These are phyloP conservation scores for Melanotaenia trifasciata DNA, from an alignment of 2,797 vertebrate species.

Conservation along the genomic window DNA sequence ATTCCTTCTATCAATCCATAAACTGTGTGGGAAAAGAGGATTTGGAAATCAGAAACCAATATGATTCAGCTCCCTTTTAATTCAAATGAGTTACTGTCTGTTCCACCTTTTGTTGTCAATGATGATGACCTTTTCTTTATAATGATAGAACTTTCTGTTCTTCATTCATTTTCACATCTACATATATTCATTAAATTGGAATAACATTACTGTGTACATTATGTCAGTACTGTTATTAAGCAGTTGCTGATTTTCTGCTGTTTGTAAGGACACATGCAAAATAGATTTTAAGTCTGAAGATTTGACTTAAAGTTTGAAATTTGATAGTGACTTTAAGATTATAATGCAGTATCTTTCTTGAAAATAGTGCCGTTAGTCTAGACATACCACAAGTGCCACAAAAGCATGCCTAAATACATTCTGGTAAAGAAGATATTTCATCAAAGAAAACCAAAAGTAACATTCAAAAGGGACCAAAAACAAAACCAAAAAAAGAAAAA, in stretches of 20 bases:
- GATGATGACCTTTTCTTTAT: background rate
- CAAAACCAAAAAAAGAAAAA: background rate
- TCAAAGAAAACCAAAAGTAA: background rate
- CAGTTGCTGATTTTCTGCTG: background rate
- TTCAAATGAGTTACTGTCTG: background rate
- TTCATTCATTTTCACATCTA: background rate
- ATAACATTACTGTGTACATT: background rate
- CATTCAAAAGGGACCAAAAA: background rate
- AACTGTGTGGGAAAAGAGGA: background rate
- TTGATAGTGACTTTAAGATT: background rate
- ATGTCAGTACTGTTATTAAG: background rate
- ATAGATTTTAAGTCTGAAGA: background rate
- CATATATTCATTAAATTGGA: background rate
- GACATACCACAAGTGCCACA: background rate
- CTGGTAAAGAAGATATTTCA: background rate
- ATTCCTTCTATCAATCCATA: background rate
- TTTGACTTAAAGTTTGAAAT: too few relatives aligned
- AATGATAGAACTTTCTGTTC: background rate
- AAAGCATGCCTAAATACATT: background rate
- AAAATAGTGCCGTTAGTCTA: background rate
- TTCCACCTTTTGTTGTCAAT: background rate
- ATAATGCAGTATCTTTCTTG: background rate
- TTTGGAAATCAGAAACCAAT: background rate
- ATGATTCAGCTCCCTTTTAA: background rate
- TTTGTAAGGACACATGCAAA: background rate